phyloP scores from a whole-genome alignment of 2,888 invertebrate species.

The Phyllotreta striolata region DNA sequence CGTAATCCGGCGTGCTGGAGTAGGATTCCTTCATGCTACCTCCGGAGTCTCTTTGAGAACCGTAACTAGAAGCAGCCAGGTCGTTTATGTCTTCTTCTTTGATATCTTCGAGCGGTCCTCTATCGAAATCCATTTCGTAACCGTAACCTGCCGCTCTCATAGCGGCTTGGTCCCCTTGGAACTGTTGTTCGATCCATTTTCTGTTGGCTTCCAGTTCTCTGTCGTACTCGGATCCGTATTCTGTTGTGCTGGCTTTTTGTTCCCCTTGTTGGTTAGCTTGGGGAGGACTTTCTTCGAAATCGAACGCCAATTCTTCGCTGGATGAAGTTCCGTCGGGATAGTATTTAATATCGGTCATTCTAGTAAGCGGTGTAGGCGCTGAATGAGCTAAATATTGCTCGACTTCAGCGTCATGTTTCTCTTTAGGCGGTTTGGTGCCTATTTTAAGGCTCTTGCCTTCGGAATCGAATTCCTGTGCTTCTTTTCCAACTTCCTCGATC shows the following conservation, averaged over 20 bases:
- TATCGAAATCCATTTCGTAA: constrained; percentile 81
- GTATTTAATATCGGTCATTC: constrained; percentile 62
- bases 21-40: constrained; percentile 89
- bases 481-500: constrained; percentile 87
- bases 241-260: constrained; percentile 58
- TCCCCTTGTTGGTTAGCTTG: constrained; percentile 51
- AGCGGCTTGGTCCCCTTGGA: constrained; percentile 73
- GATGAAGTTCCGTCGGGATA: constrained; percentile 64
- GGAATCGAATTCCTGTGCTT: constrained; percentile 82
- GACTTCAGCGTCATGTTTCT: constrained; percentile 74
- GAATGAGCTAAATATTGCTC: constrained; percentile 76
- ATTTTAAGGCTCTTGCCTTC: constrained; percentile 85
- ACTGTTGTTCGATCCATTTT: constrained; percentile 91
- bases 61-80: constrained; percentile 75
- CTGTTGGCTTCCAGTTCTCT: constrained; percentile 77
- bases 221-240: constrained; percentile 62
- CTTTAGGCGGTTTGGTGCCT: constrained; percentile 60
- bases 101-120: constrained; percentile 87
- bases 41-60: constrained; percentile 80
- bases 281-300: constrained; percentile 74
- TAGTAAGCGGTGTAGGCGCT: constrained; percentile 69
- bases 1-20: constrained; percentile 92
- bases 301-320: constrained; percentile 71
- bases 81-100: constrained; percentile 92
- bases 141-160: constrained; percentile 70